Conservation (phyloP, 2,113 vertebrate genomes). For the Bubo scandiacus region DNA sequence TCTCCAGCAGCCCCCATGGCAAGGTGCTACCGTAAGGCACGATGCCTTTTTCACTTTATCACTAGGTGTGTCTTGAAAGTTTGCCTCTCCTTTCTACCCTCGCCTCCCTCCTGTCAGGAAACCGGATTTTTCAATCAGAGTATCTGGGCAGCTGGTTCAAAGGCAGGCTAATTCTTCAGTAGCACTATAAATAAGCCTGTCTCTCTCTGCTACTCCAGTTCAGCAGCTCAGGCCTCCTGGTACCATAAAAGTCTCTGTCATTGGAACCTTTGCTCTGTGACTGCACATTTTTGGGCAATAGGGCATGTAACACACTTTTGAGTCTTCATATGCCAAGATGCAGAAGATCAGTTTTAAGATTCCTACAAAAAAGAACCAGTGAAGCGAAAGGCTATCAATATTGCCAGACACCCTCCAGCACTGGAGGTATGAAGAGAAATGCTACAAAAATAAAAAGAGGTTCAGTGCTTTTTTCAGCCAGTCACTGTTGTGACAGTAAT, state of each 20-base stretch:
- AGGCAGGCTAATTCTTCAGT: constrained; percentile 27
- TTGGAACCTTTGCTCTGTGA: constrained; percentile 2
- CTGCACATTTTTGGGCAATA: constrained; percentile 3
- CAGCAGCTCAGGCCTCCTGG: constrained; percentile 23
- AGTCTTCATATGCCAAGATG: constrained; percentile 35
- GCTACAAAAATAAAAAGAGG: neutral
- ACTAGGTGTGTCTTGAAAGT: neutral
- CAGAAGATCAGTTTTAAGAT: constrained; percentile 59
- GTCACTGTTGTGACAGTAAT: neutral
- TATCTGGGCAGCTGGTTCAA: neutral
- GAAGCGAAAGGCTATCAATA: constrained; percentile 6
- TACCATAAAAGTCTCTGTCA: constrained; percentile 30
- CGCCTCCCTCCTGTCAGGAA: neutral
- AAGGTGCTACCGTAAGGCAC: fast-evolving
- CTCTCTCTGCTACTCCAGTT: constrained; percentile 1
- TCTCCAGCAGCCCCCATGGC: neutral
- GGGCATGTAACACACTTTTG: constrained; percentile 21
- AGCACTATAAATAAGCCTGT: constrained; percentile 26
- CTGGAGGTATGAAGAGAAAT: neutral
- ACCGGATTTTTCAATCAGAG: neutral
- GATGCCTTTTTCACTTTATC: neutral
- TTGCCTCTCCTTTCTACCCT: neutral
- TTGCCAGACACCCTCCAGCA: neutral
- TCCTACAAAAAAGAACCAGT: neutral
- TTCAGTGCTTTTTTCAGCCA: neutral